phyloP scores from a whole-genome alignment of 2,888 invertebrate species.

The Pristionchus japonicus region DNA sequence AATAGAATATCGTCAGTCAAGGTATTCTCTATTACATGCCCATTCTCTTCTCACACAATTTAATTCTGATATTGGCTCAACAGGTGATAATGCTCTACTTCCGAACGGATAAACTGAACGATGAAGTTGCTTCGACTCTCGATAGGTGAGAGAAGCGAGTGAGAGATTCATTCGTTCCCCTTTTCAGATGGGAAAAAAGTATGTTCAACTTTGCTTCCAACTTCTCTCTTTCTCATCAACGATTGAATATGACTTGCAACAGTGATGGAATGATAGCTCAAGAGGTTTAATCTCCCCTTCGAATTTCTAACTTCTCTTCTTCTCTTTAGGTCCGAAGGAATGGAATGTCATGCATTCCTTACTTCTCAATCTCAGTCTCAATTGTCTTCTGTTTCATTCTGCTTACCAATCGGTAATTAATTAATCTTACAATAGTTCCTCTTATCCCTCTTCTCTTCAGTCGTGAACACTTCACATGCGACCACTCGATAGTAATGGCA shows the following conservation, averaged over 20 bases:
- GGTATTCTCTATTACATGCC: not conserved
- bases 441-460: not conserved
- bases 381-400: slow-evolving; percentile 62
- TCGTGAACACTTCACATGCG: slow-evolving; percentile 59
- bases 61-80: slow-evolving; percentile 16
- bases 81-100: slow-evolving; percentile 68
- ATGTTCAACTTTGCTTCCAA: slow-evolving; percentile 58
- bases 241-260: slow-evolving; percentile 62
- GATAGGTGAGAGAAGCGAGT: slow-evolving; percentile 37
- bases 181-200: slow-evolving; percentile 59
- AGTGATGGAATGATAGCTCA: slow-evolving; percentile 64
- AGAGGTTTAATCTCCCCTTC: slow-evolving; percentile 50
- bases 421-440: too few relatives aligned
- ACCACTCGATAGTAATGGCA: slow-evolving; percentile 60
- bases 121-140: slow-evolving; percentile 51
- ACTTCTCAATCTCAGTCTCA: slow-evolving; percentile 60
- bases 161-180: too few relatives aligned
- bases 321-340: slow-evolving; percentile 60
- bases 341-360: slow-evolving; percentile 65
- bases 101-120: slow-evolving; percentile 63
- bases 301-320: not conserved
- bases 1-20: slow-evolving; percentile 53
- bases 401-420: slow-evolving; percentile 53
- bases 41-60: not conserved
- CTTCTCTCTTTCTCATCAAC: slow-evolving; percentile 59